Evolutionary conservation across 2,888 invertebrate species (phyloP), one percentile per base, ranked within the genome.

Genomic region (Teleiodes luculella): DNA sequence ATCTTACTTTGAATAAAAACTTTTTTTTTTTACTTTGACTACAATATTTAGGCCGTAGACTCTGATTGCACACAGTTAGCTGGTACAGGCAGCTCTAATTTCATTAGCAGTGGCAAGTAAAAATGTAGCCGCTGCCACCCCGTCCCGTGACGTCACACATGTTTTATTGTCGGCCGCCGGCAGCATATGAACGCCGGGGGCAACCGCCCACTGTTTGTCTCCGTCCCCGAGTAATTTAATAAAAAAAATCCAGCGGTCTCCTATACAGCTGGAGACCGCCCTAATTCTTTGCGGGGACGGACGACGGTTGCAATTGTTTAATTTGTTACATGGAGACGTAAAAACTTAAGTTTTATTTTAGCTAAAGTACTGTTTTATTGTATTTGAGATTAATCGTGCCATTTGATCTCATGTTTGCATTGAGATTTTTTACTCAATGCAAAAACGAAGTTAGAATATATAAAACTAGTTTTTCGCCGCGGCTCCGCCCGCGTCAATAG

Each of bases 211-310:
- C 70, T 78, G 76, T 83, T 78, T 78, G 78, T 79, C 76, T 74
- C 75, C 66, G 71, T 67, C 70, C 63, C 65, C 57, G 58, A 63
- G 68, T 81, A 80, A 84, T 81, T 81, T 76, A 76, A 83, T 84
- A 79, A 71, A 78, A 75, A 49, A 49, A 49, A 49, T 13, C 37
- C 49, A n/a, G 4, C 28, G 28, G 37, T 48, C 11, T 35, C 18
- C 35, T 36, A 13, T 49, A 36, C 28, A 49, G 37, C 49, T 49
- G 37, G 37, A n/a, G n/a, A 37, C 37, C 49, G 49, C 37, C 37
- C 28, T 43, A 43, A 43, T 43, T 43, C 28, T 43, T 43, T 43
- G 24, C 28, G 28, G 43, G 43, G n/a, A 28, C 24, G 28, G 28
- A 28, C 28, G n/a, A 28, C 24, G 28, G 7, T 10, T 13, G 43